These are phyloP conservation scores for Microplitis manilae DNA, from an alignment of 2,888 invertebrate genomes.

Conservation along the genomic window DNA sequence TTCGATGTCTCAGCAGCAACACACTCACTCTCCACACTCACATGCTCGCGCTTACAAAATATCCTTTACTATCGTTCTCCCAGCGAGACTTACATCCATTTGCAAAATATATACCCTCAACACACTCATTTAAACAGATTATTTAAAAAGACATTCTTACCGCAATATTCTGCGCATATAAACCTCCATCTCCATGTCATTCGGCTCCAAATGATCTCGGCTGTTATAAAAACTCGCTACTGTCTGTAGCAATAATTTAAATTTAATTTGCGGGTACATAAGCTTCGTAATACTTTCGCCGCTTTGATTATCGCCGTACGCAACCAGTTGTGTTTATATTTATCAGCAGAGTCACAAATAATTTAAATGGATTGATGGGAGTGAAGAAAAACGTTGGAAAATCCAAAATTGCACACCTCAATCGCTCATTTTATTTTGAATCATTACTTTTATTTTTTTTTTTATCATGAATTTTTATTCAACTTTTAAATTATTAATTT, in stretches of 20 bases:
- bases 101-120: not conserved
- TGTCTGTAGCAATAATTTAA: not conserved
- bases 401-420: no score
- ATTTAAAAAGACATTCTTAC: not conserved
- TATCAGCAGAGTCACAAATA: conserved; percentile 19
- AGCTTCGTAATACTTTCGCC: not conserved
- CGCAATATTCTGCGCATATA: not conserved
- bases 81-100: conserved; percentile 16
- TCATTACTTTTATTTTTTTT: no score
- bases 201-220: not conserved
- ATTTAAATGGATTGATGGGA: conserved; percentile 22
- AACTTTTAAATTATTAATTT: no score
- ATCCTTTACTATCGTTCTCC: conserved; percentile 28
- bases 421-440: no score
- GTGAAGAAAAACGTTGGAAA: no score
- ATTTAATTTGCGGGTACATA: not conserved
- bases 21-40: conserved; percentile 43
- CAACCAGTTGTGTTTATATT: not conserved
- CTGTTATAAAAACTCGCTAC: not conserved
- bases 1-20: conserved; percentile 56
- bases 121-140: not conserved
- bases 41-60: conserved; percentile 19
- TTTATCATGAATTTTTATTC: no score
- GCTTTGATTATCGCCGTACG: conserved; percentile 26
- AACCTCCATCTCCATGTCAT: not conserved